These are phyloP conservation scores for Asbolus verrucosus DNA, from an alignment of 1,140 invertebrate species.

Conservation along the genomic window DNA sequence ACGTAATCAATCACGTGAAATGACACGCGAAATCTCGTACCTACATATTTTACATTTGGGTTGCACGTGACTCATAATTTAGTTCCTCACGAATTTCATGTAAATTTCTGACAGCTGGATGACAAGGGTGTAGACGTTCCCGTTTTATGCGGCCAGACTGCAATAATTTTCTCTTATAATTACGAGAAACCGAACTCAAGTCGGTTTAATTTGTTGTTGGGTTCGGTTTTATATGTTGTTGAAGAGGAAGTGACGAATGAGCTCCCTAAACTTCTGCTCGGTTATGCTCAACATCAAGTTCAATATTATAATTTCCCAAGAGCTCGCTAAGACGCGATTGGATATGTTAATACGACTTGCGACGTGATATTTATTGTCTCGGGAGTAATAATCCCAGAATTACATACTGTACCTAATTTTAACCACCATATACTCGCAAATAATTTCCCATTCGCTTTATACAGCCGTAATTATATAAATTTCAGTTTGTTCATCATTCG, in stretches of 20 bases:
- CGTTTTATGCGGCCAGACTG: no score
- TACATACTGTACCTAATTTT: no score
- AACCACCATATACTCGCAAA: no score
- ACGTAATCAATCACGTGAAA: conserved; percentile 5
- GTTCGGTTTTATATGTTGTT: background rate
- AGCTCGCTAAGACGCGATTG: conserved; percentile 17
- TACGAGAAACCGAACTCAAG: no score
- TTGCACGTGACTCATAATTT: background rate
- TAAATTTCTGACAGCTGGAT: no score
- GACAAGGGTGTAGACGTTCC: background rate
- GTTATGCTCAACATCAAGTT: conserved; percentile 15
- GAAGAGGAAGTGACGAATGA: background rate
- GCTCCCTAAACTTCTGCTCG: conserved; percentile 3
- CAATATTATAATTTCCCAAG: conserved; percentile 23
- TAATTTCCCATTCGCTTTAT: no score
- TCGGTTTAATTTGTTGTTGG: background rate
- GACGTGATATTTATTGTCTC: conserved; percentile 19
- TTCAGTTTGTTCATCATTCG: no score
- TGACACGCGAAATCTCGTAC: conserved; percentile 5
- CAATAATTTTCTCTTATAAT: no score
- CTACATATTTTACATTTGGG: no score
- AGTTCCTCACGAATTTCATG: no score
- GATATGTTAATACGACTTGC: conserved; percentile 20
- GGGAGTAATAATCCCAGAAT: conserved; percentile 2
- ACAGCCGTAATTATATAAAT: no score